phyloP scores from a whole-genome alignment of 2,113 vertebrate species.

The Festucalex cinctus region DNA sequence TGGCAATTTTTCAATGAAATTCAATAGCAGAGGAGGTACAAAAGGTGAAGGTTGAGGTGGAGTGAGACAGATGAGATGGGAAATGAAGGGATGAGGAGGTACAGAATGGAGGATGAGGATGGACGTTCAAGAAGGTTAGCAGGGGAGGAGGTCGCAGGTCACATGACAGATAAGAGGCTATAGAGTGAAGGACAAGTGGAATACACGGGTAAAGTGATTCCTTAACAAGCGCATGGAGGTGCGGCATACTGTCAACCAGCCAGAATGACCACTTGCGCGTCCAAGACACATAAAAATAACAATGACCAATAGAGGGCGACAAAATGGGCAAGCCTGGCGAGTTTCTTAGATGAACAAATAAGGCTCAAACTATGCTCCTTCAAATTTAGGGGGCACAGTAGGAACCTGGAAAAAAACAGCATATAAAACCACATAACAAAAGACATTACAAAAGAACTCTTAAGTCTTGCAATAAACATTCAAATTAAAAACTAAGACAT shows the following conservation, averaged over 20 bases:
- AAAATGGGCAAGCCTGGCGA: too few species aligned
- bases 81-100: constrained; percentile 13
- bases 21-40: neutral
- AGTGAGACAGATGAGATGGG: constrained; percentile 19
- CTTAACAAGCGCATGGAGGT: constrained; percentile 6
- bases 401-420: too few species aligned
- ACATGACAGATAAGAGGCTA: constrained; percentile 24
- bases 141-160: constrained; percentile 11
- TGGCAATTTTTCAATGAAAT: constrained; percentile 3
- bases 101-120: constrained; percentile 10
- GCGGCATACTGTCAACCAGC: neutral
- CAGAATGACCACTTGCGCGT: constrained; percentile 10
- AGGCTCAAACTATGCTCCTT: too few species aligned
- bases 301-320: too few species aligned
- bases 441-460: too few species aligned
- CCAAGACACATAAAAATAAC: neutral
- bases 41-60: constrained; percentile 21
- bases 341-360: too few species aligned
- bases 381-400: too few species aligned
- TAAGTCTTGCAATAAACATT: neutral
- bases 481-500: neutral
- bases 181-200: constrained; percentile 32
- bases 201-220: constrained; percentile 8
- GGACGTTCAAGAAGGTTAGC: constrained; percentile 5
- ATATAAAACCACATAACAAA: too few species aligned